Conservation (phyloP, 2,888 invertebrate genomes). For the Argyresthia albistria region DNA sequence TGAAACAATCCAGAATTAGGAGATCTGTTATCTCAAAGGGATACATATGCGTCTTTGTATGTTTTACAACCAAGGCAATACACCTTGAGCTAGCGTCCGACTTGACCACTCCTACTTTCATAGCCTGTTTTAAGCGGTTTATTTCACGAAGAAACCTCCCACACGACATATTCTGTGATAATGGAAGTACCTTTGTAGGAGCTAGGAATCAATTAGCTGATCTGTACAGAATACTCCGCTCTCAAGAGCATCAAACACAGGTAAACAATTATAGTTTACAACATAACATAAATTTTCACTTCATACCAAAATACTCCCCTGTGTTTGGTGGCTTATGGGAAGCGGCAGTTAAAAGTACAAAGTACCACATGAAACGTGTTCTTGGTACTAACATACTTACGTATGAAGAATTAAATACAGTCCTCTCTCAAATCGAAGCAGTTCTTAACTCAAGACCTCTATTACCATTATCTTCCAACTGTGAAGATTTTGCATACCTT, state of each 20-base stretch:
- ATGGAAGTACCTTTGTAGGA: constrained; percentile 12
- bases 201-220: constrained; percentile 9
- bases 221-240: constrained; percentile 7
- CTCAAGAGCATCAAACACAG: neutral
- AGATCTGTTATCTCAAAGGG: neutral
- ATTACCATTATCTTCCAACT: constrained; percentile 13
- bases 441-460: constrained; percentile 16
- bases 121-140: constrained; percentile 10
- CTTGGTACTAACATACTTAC: constrained; percentile 9
- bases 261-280: neutral
- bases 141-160: neutral
- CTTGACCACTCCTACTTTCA: constrained; percentile 11
- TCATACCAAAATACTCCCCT: constrained; percentile 17
- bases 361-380: constrained; percentile 14
- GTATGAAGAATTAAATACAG: constrained; percentile 15
- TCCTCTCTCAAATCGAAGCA: constrained; percentile 13
- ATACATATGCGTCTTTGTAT: constrained; percentile 1
- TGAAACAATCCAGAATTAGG: neutral
- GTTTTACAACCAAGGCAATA: constrained; percentile 1
- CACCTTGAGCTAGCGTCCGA: constrained; percentile 11
- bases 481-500: constrained; percentile 12
- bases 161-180: constrained; percentile 11
- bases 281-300: constrained; percentile 15
- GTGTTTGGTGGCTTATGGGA: constrained; percentile 21
- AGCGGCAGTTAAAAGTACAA: constrained; percentile 15